Evolutionary conservation across 2,797 vertebrate species (phyloP).

Genomic region (Aotus griseimembra): DNA sequence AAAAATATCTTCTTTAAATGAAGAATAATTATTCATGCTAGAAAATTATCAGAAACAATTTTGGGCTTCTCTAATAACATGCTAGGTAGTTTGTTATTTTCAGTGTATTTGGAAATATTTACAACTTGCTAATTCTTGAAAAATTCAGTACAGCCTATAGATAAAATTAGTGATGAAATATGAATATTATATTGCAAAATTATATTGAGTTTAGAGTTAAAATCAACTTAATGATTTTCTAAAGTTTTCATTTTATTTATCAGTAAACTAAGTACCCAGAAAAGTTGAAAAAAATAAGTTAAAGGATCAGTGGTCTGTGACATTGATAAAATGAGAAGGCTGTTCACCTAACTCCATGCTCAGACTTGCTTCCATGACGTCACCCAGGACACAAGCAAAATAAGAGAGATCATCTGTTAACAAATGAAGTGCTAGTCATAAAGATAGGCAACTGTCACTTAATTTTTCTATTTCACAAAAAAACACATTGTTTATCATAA

Average conservation of each 20-base stretch:
- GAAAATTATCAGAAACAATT: constrained; percentile 59
- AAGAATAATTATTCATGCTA: constrained; percentile 58
- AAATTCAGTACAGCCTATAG: neutral
- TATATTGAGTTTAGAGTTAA: neutral
- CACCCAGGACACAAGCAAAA: neutral
- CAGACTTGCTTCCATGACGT: neutral
- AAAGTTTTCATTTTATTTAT: neutral
- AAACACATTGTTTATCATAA: neutral
- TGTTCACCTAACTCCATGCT: neutral
- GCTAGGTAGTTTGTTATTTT: constrained; percentile 29
- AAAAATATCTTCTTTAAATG: constrained; percentile 50
- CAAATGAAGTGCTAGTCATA: neutral
- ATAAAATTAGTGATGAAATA: neutral
- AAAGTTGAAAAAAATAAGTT: neutral
- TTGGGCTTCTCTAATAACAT: constrained; percentile 11
- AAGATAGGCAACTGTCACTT: neutral
- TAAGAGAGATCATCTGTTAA: neutral
- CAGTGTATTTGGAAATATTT: constrained; percentile 27
- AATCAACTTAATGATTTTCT: neutral
- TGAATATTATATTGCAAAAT: neutral
- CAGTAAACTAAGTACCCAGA: neutral
- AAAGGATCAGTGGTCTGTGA: neutral
- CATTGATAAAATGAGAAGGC: neutral
- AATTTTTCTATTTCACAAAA: neutral
- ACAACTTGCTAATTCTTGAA: neutral